A percentile compares a stretch with the other conserved stretches of the same genome.
Evolutionary conservation across 2,888 invertebrate genomes (phyloP).

Genomic region (Dynastes grantii): DNA sequence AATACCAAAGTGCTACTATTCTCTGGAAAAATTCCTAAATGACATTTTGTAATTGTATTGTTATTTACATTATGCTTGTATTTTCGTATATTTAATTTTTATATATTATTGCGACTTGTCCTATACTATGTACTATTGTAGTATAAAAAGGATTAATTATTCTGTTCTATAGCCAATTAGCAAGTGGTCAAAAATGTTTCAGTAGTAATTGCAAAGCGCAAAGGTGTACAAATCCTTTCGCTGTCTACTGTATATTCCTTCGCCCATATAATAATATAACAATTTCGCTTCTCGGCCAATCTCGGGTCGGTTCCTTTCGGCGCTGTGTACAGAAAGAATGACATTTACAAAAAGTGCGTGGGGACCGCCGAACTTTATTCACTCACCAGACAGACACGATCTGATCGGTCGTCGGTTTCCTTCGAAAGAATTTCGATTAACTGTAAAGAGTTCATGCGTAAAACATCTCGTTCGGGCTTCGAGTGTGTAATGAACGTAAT

Average conservation of each 20-base stretch:
- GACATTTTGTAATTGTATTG: too few relatives aligned
- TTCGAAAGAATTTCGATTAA: constrained; percentile 48
- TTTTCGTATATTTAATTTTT: too few relatives aligned
- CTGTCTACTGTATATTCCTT: not conserved
- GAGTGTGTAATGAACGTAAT: constrained; percentile 33
- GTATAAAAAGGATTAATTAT: too few relatives aligned
- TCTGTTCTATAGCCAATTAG: too few relatives aligned
- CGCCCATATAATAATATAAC: not conserved
- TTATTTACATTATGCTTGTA: too few relatives aligned
- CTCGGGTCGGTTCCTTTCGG: not conserved
- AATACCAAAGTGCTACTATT: too few relatives aligned
- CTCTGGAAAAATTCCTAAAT: too few relatives aligned
- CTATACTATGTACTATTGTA: too few relatives aligned
- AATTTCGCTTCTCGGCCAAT: constrained; percentile 7
- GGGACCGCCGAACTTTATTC: constrained; percentile 35
- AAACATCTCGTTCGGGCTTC: constrained; percentile 34
- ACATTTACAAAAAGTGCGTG: constrained; percentile 29
- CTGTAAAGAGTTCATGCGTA: constrained; percentile 47
- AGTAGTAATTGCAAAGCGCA: too few relatives aligned
- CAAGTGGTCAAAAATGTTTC: too few relatives aligned
- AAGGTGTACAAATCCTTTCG: too few relatives aligned
- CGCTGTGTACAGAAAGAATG: constrained; percentile 4
- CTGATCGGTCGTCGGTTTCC: constrained; percentile 32
- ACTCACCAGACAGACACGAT: constrained; percentile 42
- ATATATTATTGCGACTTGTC: too few relatives aligned